Evolutionary conservation across 2,888 invertebrate genomes (phyloP).

Genomic region (Teleiodes luculella): DNA sequence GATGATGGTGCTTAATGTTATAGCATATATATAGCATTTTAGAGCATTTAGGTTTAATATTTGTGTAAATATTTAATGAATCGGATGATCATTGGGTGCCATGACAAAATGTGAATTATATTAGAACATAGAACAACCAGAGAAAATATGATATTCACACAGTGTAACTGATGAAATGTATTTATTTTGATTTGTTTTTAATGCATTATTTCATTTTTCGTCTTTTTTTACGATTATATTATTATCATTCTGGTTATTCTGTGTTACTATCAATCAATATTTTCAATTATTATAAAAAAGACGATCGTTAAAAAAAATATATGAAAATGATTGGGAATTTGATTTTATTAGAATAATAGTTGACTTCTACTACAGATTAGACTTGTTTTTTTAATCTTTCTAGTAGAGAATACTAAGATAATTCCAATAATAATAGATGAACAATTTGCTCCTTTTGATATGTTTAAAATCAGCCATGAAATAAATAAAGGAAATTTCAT

Average conservation of each 20-base stretch:
- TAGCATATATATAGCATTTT: slow-evolving; percentile 67
- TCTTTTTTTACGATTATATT: neutral
- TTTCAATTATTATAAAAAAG: neutral
- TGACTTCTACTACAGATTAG: neutral
- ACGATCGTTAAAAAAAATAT: neutral
- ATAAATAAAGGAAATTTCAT: slow-evolving; percentile 28
- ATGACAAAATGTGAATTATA: slow-evolving; percentile 40
- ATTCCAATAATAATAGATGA: slow-evolving; percentile 14
- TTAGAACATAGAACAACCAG: neutral
- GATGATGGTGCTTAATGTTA: slow-evolving; percentile 58
- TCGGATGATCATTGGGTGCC: slow-evolving; percentile 47
- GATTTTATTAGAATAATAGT: neutral
- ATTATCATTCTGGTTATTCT: neutral
- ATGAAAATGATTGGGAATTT: slow-evolving; percentile 6
- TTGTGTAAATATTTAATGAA: slow-evolving; percentile 45
- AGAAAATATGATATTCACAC: neutral
- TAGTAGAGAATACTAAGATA: neutral
- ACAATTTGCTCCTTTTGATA: slow-evolving; percentile 26
- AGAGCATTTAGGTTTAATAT: slow-evolving; percentile 62
- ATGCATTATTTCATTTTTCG: neutral
- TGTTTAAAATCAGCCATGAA: slow-evolving; percentile 29
- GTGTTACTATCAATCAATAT: neutral
- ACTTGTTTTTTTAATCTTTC: neutral
- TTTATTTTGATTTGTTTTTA: neutral
- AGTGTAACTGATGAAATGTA: neutral